Conservation (phyloP, 2,888 invertebrate genomes). For the Oasisia sp. region DNA sequence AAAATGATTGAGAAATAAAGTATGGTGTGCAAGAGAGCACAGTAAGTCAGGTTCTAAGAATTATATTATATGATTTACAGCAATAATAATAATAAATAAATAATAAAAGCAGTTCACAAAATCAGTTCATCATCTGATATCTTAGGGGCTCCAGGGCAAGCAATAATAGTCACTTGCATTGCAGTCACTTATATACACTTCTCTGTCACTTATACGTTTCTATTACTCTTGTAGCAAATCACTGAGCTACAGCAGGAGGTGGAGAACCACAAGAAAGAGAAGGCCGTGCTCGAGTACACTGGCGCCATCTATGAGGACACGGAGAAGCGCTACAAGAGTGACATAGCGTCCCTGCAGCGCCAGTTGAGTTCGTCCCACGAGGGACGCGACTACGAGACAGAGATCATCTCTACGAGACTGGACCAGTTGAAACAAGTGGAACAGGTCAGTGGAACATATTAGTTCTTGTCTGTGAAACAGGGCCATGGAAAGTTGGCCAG, state of each 20-base stretch:
- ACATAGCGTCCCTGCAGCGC: constrained; percentile 30
- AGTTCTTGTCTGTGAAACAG: no score
- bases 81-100: no score
- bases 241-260: constrained; percentile 26
- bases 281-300: constrained; percentile 34
- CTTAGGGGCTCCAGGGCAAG: no score
- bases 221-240: constrained; percentile 22
- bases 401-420: background rate
- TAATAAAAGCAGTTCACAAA: no score
- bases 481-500: no score
- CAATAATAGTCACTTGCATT: background rate
- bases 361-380: constrained; percentile 34
- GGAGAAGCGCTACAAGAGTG: constrained; percentile 31
- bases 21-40: no score
- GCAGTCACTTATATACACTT: background rate
- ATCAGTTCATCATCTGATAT: no score
- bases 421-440: background rate
- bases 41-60: no score
- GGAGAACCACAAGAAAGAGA: constrained; percentile 19
- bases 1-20: no score
- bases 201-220: background rate
- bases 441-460: background rate
- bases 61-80: no score
- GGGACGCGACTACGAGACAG: constrained; percentile 34
- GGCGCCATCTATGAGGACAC: constrained; percentile 30